Base-by-base conservation (phyloP, 2,113 vertebrate genomes). In the Notarius quadriscutis region DNA sequence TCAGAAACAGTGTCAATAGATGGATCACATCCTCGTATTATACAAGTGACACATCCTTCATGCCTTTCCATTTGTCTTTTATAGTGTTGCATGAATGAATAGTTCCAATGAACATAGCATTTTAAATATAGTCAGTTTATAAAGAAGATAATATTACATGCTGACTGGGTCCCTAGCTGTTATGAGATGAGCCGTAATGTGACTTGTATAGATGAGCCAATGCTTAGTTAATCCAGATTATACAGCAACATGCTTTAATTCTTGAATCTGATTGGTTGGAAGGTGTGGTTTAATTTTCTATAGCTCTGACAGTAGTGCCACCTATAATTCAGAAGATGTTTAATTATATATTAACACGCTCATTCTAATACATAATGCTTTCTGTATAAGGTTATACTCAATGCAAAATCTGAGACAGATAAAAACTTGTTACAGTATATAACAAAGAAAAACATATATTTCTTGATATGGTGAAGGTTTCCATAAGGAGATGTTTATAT, bases 21-120 rank as follows among this genome's bases (percentile, higher is more conserved):
- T 93, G 90, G 91, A 92, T 91, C 58, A 55, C 25, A 77, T 92
- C 92, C 90, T 91, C 82, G 86, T 89, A 89, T 93, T 92, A 93
- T 92, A 91, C 91, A 89, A 92, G 89, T 80, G 86, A 90, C 90
- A 89, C 89, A 91, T 93, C 92, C 87, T 84, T 25, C 86, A 92
- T 93, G 93, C 89, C 78, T 92, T 88, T 86, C 92, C 92, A 91
- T 91, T 93, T 92, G 93, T 91, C 93, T 90, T 92, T 63, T 86
- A 88, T 85, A 85, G 83, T 88, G 86, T 72, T 88, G 80, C 89
- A 81, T 91, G 92, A 92, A 94, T 92, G 91, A 94, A 94, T 92
- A 88, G 91, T 92, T 80, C 55, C 58, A 65, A 48, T 27, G 20
- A 63, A 22, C 65, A 53, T 30, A 12, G 11, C 22, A 30, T 63